phyloP scores from a whole-genome alignment of 1,140 invertebrate species.

The Magallana gigas region DNA sequence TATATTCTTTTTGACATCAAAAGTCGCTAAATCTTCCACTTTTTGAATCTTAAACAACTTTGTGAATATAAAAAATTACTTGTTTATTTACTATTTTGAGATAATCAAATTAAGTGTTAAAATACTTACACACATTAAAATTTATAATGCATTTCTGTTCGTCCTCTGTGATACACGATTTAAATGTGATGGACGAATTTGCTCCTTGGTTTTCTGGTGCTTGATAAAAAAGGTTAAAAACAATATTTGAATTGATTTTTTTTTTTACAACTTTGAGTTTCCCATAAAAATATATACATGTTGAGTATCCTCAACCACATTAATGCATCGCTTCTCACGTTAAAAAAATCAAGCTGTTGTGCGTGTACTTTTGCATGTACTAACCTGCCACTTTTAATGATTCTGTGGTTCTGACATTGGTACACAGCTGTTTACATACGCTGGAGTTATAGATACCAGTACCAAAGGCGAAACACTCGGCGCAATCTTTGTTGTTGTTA shows the following conservation, averaged over 20 bases:
- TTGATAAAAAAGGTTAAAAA: background rate
- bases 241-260: no score
- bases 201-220: background rate
- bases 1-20: no score
- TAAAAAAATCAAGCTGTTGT: no score
- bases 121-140: conserved; percentile 15
- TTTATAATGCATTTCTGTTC: background rate
- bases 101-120: no score
- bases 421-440: conserved; percentile 35
- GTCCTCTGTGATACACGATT: conserved; percentile 9
- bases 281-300: no score
- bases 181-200: background rate
- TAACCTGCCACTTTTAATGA: background rate
- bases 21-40: no score
- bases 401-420: background rate
- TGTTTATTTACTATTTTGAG: no score
- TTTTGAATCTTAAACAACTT: no score
- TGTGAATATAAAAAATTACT: no score
- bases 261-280: no score
- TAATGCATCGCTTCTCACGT: no score
- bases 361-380: background rate
- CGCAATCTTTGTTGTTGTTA: conserved; percentile 38
- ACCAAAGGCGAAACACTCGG: conserved; percentile 45
- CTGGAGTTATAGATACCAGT: background rate
- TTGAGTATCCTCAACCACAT: no score